These are phyloP conservation scores for Rousettus madagascariensis DNA, from an alignment of 2,797 vertebrate species.

Conservation along the genomic window DNA sequence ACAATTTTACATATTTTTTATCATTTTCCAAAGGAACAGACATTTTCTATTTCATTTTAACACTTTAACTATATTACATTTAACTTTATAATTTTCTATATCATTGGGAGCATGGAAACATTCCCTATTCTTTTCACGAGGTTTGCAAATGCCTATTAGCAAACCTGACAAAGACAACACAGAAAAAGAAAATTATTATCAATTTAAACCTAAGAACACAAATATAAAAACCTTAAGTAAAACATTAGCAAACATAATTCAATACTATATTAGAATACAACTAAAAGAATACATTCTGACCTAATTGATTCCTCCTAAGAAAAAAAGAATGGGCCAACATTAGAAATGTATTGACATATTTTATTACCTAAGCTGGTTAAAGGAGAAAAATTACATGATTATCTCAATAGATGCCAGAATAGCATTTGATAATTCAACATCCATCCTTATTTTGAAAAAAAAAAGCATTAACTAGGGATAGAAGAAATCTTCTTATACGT, in stretches of 20 bases:
- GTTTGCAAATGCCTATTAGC: not conserved
- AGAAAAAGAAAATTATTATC: conserved; percentile 21
- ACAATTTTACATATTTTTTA: conserved; percentile 3
- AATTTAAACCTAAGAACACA: conserved; percentile 6
- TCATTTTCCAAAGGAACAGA: conserved; percentile 31
- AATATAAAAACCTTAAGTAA: not conserved
- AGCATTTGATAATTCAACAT: conserved; percentile 56
- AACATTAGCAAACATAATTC: conserved; percentile 36
- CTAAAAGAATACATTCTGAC: not conserved
- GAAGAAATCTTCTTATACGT: conserved; percentile 44
- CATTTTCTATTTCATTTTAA: conserved; percentile 4
- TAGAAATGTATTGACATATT: conserved; percentile 30
- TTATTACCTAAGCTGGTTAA: conserved; percentile 35
- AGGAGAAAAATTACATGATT: conserved; percentile 50
- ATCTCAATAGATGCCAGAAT: conserved; percentile 27
- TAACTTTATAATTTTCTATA: not conserved
- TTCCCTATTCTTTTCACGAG: not conserved
- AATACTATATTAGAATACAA: not conserved
- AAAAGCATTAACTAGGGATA: conserved; percentile 7
- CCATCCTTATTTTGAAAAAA: conserved; percentile 34
- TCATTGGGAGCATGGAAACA: not conserved
- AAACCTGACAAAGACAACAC: conserved; percentile 6
- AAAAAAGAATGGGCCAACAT: not conserved
- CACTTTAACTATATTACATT: conserved; percentile 4
- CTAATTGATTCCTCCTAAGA: not conserved